phyloP scores from a whole-genome alignment of 2,113 vertebrate genomes.

The Eubucco bourcierii region DNA sequence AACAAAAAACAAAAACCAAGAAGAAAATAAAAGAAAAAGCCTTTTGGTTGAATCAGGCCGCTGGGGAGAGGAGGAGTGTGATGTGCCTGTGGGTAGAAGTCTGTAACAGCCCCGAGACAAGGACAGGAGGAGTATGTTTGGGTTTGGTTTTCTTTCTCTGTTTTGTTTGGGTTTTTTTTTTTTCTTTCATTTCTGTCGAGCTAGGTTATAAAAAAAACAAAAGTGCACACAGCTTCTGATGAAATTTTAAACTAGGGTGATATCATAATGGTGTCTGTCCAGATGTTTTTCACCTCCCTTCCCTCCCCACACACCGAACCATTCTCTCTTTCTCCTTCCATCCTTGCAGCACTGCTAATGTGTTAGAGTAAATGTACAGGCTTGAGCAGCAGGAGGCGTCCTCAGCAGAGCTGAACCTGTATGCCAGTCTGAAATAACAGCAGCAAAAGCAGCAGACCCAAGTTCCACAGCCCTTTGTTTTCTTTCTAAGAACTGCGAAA shows the following conservation, averaged over 20 bases:
- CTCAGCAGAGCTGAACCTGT: conserved; percentile 69
- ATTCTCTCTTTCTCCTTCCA: conserved; percentile 47
- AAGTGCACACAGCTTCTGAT: conserved; percentile 93
- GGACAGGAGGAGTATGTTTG: conserved; percentile 67
- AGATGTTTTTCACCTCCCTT: conserved; percentile 34
- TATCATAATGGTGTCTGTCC: conserved; percentile 68
- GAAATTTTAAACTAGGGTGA: conserved; percentile 79
- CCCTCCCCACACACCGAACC: background rate
- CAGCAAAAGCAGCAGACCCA: conserved; percentile 28
- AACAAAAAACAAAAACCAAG: too few species aligned
- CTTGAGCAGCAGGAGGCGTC: conserved; percentile 60
- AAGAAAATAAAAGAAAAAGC: conserved; percentile 81
- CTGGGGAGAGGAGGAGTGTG: conserved; percentile 76
- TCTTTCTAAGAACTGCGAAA: background rate
- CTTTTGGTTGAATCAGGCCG: conserved; percentile 79
- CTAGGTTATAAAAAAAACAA: conserved; percentile 89
- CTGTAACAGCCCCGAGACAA: conserved; percentile 81
- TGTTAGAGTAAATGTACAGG: conserved; percentile 64
- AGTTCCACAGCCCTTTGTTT: background rate
- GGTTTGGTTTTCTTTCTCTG: background rate
- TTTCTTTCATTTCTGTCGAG: conserved; percentile 79
- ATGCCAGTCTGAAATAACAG: conserved; percentile 62
- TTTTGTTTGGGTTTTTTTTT: background rate
- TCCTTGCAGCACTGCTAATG: conserved; percentile 52
- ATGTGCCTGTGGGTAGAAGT: conserved; percentile 84